Evolutionary conservation across 2,888 invertebrate species (phyloP).

Genomic region (Cotesia congregata): DNA sequence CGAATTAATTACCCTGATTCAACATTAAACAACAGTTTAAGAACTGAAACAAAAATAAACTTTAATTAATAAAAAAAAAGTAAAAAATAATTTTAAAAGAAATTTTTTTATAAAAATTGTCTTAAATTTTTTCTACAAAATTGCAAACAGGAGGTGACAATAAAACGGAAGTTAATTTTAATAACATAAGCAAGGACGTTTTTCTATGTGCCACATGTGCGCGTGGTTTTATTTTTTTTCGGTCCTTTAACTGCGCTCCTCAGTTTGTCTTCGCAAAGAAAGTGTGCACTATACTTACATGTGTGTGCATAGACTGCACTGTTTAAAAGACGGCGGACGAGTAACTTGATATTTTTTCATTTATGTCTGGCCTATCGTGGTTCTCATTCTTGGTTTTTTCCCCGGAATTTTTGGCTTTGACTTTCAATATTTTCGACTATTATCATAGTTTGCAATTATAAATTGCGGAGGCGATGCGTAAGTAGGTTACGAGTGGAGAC

Average conservation of each 20-base stretch:
- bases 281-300: too few relatives aligned
- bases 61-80: conserved; percentile 1
- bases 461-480: too few relatives aligned
- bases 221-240: background rate
- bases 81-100: too few relatives aligned
- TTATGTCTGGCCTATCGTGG: too few relatives aligned
- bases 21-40: conserved; percentile 33
- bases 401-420: too few relatives aligned
- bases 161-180: background rate
- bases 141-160: background rate
- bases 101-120: too few relatives aligned
- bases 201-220: background rate
- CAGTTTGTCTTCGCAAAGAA: background rate
- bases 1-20: conserved; percentile 44
- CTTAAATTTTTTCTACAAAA: background rate
- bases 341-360: too few relatives aligned
- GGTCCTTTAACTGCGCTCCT: background rate
- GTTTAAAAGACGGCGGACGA: background rate
- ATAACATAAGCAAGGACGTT: background rate
- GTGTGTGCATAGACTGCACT: background rate
- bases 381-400: too few relatives aligned
- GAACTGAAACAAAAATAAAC: background rate
- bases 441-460: too few relatives aligned
- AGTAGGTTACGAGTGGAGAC: too few relatives aligned
- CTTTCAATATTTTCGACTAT: too few relatives aligned